These are phyloP conservation scores for Clostera curtula DNA, from an alignment of 2,888 invertebrate species.

Conservation along the genomic window DNA sequence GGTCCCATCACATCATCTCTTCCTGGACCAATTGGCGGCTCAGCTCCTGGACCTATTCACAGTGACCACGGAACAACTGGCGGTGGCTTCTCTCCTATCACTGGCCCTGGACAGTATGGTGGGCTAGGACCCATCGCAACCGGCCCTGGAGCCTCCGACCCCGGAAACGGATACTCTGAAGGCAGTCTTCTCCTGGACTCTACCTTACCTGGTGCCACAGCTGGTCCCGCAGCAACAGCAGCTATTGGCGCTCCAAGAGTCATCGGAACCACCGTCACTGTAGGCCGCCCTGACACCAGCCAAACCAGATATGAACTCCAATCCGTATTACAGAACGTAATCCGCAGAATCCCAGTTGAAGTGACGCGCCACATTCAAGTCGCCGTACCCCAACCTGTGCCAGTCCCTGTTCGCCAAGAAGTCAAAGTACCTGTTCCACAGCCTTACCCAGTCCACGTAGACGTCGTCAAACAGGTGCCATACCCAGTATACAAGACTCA, in stretches of 20 bases:
- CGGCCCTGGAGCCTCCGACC: constrained; percentile 8
- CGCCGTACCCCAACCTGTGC: constrained; percentile 51
- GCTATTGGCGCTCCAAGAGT: constrained; percentile 37
- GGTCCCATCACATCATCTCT: constrained; percentile 11
- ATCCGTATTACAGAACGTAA: constrained; percentile 59
- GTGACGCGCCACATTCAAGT: constrained; percentile 59
- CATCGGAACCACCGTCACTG: constrained; percentile 44
- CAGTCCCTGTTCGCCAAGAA: constrained; percentile 59
- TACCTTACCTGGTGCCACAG: constrained; percentile 8
- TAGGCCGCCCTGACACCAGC: constrained; percentile 35
- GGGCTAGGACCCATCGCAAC: too few species aligned
- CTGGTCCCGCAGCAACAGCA: constrained; percentile 11
- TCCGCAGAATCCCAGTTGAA: constrained; percentile 61
- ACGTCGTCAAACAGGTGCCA: constrained; percentile 61
- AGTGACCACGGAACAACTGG: constrained; percentile 3
- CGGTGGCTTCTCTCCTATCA: too few species aligned
- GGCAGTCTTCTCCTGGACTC: constrained; percentile 17
- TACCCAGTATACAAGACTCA: constrained; percentile 64
- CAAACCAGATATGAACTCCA: constrained; percentile 57
- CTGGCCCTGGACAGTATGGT: too few species aligned
- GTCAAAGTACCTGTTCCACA: constrained; percentile 62
- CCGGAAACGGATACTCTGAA: constrained; percentile 12
- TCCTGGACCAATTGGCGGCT: constrained; percentile 8
- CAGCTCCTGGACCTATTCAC: not conserved
- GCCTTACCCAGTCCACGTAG: constrained; percentile 63